phyloP scores from a whole-genome alignment of 1,140 invertebrate genomes.

The Diabrotica virgifera region DNA sequence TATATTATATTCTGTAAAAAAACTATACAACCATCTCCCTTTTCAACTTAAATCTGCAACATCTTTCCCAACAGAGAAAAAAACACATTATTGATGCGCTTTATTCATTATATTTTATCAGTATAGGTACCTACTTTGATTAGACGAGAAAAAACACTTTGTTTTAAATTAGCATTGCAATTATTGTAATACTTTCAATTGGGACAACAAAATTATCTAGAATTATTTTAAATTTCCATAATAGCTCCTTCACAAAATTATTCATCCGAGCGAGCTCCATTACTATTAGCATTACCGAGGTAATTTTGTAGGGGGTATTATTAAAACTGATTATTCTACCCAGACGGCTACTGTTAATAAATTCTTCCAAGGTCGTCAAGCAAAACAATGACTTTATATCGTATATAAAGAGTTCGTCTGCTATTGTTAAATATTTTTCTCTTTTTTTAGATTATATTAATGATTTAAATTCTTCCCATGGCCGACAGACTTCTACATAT shows the following conservation, averaged over 20 bases:
- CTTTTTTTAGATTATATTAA: background rate
- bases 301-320: background rate
- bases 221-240: slow-evolving; percentile 1
- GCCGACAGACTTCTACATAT: background rate
- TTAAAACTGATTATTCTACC: background rate
- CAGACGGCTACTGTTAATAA: slow-evolving; percentile 2
- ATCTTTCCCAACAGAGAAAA: too few relatives aligned
- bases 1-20: too few relatives aligned
- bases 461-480: background rate
- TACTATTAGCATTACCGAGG: background rate
- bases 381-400: background rate
- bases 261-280: background rate
- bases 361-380: background rate
- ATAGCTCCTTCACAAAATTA: background rate
- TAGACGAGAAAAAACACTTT: too few relatives aligned
- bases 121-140: too few relatives aligned
- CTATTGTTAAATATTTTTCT: slow-evolving; percentile 1
- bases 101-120: too few relatives aligned
- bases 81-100: too few relatives aligned
- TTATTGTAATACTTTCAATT: too few relatives aligned
- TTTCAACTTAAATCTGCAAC: too few relatives aligned
- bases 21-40: too few relatives aligned
- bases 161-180: too few relatives aligned
- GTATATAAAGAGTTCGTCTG: background rate
- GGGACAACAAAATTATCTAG: too few relatives aligned